These are phyloP conservation scores for Benthochromis sp. DNA, from an alignment of 2,113 vertebrate genomes.

Conservation along the genomic window DNA sequence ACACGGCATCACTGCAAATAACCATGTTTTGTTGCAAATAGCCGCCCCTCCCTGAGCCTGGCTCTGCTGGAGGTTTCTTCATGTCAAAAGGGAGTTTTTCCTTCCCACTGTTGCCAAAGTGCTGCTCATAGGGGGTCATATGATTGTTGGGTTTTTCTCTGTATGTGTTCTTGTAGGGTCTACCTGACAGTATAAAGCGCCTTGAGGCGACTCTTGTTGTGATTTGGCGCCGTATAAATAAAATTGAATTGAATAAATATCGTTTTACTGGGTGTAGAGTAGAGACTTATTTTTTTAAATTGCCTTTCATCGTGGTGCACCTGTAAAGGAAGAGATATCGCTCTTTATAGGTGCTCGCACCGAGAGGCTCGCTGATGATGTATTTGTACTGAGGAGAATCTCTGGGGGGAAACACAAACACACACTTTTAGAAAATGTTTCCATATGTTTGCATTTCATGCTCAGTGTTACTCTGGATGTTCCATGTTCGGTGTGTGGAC, in stretches of 20 bases:
- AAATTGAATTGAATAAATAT: background rate
- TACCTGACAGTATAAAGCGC: background rate
- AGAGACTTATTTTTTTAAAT: background rate
- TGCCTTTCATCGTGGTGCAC: constrained; percentile 21
- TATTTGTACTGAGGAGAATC: constrained; percentile 54
- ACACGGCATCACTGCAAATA: background rate
- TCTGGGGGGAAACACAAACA: constrained; percentile 40
- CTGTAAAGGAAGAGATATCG: constrained; percentile 88
- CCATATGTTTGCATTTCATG: background rate
- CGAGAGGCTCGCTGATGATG: constrained; percentile 78
- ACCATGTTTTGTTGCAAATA: background rate
- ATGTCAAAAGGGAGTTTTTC: background rate
- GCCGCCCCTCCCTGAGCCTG: background rate
- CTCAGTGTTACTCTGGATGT: background rate
- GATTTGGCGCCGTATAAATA: background rate
- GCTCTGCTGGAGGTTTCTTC: rapidly evolving
- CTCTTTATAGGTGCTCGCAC: constrained; percentile 81
- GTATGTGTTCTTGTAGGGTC: background rate
- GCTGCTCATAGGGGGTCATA: background rate
- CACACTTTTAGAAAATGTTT: background rate
- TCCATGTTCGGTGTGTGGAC: background rate
- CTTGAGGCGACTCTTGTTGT: background rate
- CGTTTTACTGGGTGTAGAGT: background rate
- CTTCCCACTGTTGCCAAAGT: background rate
- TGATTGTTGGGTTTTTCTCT: rapidly evolving